Evolutionary conservation across 1,140 invertebrate genomes (phyloP).

Genomic region (Euborellia annulipes): DNA sequence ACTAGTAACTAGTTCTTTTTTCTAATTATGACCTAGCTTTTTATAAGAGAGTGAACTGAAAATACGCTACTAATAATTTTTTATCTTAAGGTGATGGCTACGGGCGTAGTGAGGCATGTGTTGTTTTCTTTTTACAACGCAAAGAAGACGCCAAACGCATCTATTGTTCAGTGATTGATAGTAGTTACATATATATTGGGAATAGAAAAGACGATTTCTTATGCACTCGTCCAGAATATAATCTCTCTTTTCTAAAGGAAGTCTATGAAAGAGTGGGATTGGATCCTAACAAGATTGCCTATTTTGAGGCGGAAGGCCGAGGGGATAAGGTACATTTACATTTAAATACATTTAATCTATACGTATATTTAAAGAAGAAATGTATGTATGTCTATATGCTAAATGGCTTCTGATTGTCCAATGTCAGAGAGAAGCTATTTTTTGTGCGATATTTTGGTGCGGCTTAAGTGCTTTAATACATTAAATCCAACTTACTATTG

Average conservation of each 20-base stretch:
- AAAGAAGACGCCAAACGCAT: slow-evolving; percentile 29
- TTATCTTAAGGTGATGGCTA: slow-evolving; percentile 45
- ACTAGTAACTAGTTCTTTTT: no score
- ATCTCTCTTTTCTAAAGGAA: slow-evolving; percentile 33
- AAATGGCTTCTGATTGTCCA: no score
- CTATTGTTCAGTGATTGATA: slow-evolving; percentile 37
- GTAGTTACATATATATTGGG: slow-evolving; percentile 41
- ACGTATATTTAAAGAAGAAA: no score
- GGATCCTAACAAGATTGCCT: slow-evolving; percentile 25
- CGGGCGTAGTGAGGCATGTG: slow-evolving; percentile 39
- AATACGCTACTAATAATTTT: no score
- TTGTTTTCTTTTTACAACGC: slow-evolving; percentile 36
- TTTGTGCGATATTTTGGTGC: no score
- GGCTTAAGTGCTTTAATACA: no score
- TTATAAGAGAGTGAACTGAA: no score
- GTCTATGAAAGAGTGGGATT: slow-evolving; percentile 36
- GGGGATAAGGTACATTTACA: slow-evolving; percentile 11
- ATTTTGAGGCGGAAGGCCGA: slow-evolving; percentile 3
- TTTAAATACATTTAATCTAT: no score
- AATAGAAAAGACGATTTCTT: slow-evolving; percentile 33
- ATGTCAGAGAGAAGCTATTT: no score
- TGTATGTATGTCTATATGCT: no score
- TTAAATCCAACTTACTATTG: no score
- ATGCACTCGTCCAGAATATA: slow-evolving; percentile 39
- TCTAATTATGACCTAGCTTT: no score